Conservation (phyloP, 1,140 invertebrate species). For the Papilio xuthus region DNA sequence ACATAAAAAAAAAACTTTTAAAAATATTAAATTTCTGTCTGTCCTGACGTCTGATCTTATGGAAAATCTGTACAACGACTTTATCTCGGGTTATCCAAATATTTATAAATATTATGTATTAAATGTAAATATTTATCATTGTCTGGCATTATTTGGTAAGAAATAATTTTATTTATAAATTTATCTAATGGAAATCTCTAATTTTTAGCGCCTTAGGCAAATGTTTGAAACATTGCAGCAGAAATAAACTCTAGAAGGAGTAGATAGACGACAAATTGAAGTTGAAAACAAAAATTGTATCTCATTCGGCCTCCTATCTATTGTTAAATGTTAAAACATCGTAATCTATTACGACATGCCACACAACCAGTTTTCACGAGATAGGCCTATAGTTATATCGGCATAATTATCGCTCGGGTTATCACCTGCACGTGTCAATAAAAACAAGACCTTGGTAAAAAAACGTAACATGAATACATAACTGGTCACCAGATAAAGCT, state of each 20-base stretch:
- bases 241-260: too few species aligned
- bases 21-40: background rate
- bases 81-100: conserved; percentile 31
- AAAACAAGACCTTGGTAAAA: background rate
- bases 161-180: background rate
- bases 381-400: conserved; percentile 21
- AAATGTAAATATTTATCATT: conserved; percentile 21
- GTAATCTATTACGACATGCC: conserved; percentile 26
- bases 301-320: background rate
- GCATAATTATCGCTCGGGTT: conserved; percentile 28
- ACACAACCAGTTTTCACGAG: background rate
- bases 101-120: conserved; percentile 24
- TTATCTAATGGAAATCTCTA: background rate
- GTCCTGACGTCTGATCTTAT: conserved; percentile 3
- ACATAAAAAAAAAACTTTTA: background rate
- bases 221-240: background rate
- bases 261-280: too few species aligned
- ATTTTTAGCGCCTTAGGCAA: background rate
- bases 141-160: background rate
- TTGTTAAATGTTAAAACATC: background rate
- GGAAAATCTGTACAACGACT: conserved; percentile 1
- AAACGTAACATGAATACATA: conserved; percentile 15
- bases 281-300: conserved; percentile 3
- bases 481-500: conserved; percentile 83
- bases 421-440: conserved; percentile 35